These are phyloP conservation scores for Paralichthys olivaceus DNA, from an alignment of 2,113 vertebrate genomes.

Conservation along the genomic window DNA sequence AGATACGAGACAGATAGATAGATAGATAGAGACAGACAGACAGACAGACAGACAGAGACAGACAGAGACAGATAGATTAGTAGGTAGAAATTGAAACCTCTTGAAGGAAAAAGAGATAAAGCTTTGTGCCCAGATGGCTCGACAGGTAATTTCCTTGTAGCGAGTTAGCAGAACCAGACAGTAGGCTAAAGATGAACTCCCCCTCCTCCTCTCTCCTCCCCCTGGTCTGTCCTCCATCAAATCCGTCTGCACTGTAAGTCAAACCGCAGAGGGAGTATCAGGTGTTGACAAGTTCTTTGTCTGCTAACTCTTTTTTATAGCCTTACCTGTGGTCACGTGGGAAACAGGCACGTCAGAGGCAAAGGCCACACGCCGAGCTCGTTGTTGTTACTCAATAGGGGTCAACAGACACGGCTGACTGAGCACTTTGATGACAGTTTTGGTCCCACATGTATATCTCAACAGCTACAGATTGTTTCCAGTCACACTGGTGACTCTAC, in stretches of 20 bases:
- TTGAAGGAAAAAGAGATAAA: neutral
- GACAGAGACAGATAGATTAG: no score
- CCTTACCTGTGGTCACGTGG: conserved; percentile 47
- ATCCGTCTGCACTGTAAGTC: conserved; percentile 58
- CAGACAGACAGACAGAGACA: no score
- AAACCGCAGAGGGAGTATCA: conserved; percentile 63
- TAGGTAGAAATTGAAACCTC: no score
- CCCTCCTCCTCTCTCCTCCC: conserved; percentile 1
- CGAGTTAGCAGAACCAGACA: conserved; percentile 30
- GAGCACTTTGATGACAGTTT: conserved; percentile 25
- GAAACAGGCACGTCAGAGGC: conserved; percentile 41
- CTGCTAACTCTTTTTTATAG: conserved; percentile 53
- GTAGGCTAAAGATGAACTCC: conserved; percentile 14
- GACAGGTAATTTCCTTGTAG: neutral
- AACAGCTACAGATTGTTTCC: conserved; percentile 32
- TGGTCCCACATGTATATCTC: conserved; percentile 16
- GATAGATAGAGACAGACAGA: no score
- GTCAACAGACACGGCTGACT: conserved; percentile 53
- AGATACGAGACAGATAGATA: no score
- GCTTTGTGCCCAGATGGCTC: neutral
- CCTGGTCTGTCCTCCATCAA: conserved; percentile 20
- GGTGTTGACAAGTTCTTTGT: conserved; percentile 67
- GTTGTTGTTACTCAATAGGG: conserved; percentile 61
- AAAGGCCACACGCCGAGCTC: conserved; percentile 39
- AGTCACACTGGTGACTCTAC: neutral